Evolutionary conservation across 2,888 invertebrate genomes (phyloP).

Genomic region (Eutolmus rufibarbis): DNA sequence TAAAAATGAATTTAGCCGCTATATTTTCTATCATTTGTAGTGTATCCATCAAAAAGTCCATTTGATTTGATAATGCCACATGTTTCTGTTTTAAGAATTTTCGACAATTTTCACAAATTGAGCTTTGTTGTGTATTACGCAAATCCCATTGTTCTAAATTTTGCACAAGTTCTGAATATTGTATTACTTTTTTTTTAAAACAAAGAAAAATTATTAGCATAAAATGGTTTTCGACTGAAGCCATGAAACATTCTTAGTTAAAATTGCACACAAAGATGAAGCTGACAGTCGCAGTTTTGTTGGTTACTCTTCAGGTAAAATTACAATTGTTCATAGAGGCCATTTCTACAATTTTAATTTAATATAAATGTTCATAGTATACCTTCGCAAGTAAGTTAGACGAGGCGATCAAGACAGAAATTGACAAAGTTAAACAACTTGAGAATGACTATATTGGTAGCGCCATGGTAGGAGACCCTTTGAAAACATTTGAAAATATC

Average conservation of each 20-base stretch:
- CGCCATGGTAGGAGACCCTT: neutral
- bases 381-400: neutral
- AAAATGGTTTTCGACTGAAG: neutral
- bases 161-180: no score
- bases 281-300: neutral
- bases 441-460: neutral
- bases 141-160: no score
- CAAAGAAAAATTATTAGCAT: neutral
- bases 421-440: neutral
- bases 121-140: no score
- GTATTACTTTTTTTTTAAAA: no score
- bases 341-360: neutral
- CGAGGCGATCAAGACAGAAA: neutral
- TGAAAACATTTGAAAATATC: neutral
- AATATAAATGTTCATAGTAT: neutral
- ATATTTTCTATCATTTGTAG: no score
- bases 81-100: no score
- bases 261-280: neutral
- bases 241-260: neutral
- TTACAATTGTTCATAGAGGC: neutral
- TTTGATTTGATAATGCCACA: no score
- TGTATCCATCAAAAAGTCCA: no score
- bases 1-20: no score
- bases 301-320: neutral
- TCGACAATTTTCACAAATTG: no score